Evolutionary conservation across 1,140 invertebrate species (phyloP).

Genomic region (Dreissena polymorpha): DNA sequence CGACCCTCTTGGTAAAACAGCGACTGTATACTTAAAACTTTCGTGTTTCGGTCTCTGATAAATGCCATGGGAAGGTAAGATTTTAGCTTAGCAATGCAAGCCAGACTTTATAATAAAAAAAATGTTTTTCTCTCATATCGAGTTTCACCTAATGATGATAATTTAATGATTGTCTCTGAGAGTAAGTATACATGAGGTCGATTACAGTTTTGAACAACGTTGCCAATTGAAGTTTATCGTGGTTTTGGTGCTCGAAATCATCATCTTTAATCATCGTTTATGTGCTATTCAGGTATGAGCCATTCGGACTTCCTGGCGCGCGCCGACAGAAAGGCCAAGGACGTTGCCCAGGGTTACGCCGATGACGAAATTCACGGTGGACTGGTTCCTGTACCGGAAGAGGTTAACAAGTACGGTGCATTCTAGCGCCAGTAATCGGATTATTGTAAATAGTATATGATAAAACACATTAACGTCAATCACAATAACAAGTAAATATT

Average conservation of each 20-base stretch:
- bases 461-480: background rate
- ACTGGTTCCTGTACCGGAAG: conserved; percentile 42
- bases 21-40: background rate
- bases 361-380: conserved; percentile 29
- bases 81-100: too few relatives aligned
- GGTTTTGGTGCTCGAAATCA: too few relatives aligned
- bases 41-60: too few relatives aligned
- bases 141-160: too few relatives aligned
- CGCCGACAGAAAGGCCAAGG: conserved; percentile 13
- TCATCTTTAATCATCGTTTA: too few relatives aligned
- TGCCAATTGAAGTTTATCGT: too few relatives aligned
- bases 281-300: conserved; percentile 40
- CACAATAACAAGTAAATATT: background rate
- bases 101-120: too few relatives aligned
- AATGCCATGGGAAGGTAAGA: too few relatives aligned
- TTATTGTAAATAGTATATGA: background rate
- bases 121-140: too few relatives aligned
- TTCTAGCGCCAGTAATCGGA: background rate
- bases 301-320: conserved; percentile 47
- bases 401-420: conserved; percentile 51
- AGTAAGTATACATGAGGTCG: too few relatives aligned
- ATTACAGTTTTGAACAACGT: too few relatives aligned
- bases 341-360: conserved; percentile 54
- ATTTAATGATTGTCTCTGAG: too few relatives aligned
- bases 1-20: conserved; percentile 42